Evolutionary conservation across 2,797 vertebrate species (phyloP).

Genomic region (Sebastolobus altivelis): DNA sequence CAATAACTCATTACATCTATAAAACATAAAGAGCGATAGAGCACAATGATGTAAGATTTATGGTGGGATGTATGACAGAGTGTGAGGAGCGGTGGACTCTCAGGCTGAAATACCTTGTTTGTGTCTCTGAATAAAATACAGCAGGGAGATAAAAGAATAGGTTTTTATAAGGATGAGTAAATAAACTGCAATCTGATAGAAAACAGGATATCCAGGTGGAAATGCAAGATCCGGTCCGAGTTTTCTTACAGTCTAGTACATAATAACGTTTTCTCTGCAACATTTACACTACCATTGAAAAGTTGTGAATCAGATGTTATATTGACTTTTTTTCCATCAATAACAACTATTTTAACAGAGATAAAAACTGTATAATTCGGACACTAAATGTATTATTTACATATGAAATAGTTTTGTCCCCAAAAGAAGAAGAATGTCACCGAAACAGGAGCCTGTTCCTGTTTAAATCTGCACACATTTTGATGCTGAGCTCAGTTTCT

Average conservation of each 20-base stretch:
- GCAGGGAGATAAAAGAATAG: background rate
- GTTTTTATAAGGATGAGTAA: background rate
- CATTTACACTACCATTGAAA: too few species aligned
- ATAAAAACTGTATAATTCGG: background rate
- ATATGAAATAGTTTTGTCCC: background rate
- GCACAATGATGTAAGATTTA: background rate
- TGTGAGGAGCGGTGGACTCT: background rate
- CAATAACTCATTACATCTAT: conserved; percentile 29
- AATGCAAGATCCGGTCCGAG: background rate
- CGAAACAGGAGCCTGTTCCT: too few species aligned
- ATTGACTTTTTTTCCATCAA: background rate
- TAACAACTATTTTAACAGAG: background rate
- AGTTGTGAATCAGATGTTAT: too few species aligned
- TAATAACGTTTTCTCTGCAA: too few species aligned
- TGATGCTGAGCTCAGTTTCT: too few species aligned
- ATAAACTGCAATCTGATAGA: background rate
- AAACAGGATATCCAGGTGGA: background rate
- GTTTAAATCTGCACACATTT: too few species aligned
- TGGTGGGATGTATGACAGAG: background rate
- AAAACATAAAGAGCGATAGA: conserved; percentile 19
- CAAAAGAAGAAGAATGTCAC: too few species aligned
- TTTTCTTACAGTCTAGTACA: too few species aligned
- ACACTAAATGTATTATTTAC: background rate
- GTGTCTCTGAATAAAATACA: background rate
- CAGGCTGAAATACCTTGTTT: background rate